Evolutionary conservation across 2,888 invertebrate species (phyloP), one percentile per base, ranked within the genome.

Genomic region (Tinea pellionella): DNA sequence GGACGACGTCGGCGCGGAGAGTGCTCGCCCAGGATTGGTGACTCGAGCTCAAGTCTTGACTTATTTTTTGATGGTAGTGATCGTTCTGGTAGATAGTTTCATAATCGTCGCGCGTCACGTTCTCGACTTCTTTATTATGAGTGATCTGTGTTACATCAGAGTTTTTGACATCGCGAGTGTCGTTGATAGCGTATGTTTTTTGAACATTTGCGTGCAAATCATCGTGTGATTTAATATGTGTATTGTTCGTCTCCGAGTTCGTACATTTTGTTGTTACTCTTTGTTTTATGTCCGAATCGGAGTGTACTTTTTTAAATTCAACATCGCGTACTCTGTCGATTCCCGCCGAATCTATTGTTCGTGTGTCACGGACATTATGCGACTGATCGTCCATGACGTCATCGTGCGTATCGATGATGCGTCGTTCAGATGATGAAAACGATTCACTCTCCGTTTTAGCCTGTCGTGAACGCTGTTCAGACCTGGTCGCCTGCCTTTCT

Each of bases 1-100:
- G 83, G 1, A 91, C 91, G 59, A 91, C 91, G 41, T 91, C 89
- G 62, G 92, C 89, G 30, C 94, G 89, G 56, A 94, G 78, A 4
- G 93, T 92, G 61, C 92, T 90, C 0, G 92, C 94, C 86, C 94
- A 94, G 0, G 93, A 93, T 65, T 93, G 91, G 69, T 94, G 94
- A 0, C 92, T 89, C 0, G 93, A 91, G 69, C 93, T 93, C 67
- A 89, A 86, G 61, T 92, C 92, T 42, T 89, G 89, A 64, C 90
- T 91, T 18, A 92, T 89, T 65, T 83, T 85, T 64, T 88, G 90
- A 58, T 84, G 88, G 3, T 82, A 79, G 65, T 80, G 91, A 65
- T 91, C 90, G 42, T 84, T 78, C 66, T 89, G 85, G 65, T 91
- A 91, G 0, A 91, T 91, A 2, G 91, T 90, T 65, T 89, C 86